phyloP scores from a whole-genome alignment of 2,797 vertebrate species.

The Hippocampus kuda region DNA sequence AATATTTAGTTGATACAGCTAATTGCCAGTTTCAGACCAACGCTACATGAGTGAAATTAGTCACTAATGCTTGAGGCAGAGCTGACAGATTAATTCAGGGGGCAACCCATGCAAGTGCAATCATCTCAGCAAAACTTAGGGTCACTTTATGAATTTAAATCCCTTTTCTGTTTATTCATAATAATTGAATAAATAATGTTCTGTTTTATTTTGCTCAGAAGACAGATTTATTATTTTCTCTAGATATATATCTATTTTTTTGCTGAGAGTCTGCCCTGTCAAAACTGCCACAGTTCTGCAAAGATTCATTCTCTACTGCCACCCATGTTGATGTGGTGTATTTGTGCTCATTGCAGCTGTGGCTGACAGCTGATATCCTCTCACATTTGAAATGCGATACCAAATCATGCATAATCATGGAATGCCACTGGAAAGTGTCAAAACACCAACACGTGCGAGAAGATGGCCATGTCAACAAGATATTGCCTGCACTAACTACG shows the following conservation, averaged over 20 bases:
- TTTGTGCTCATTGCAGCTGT: not conserved
- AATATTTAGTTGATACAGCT: not conserved
- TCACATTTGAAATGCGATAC: constrained; percentile 11
- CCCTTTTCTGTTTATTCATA: not conserved
- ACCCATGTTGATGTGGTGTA: not conserved
- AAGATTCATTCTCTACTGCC: constrained; percentile 1
- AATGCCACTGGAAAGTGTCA: constrained; percentile 5
- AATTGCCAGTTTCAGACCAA: not conserved
- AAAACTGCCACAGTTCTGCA: not conserved
- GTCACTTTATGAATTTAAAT: not conserved
- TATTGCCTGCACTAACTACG: constrained; percentile 15
- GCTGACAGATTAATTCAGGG: too few relatives aligned
- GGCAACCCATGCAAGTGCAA: not conserved
- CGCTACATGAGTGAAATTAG: too few relatives aligned
- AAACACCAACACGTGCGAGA: not conserved
- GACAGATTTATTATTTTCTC: not conserved
- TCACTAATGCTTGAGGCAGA: too few relatives aligned
- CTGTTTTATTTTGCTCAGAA: not conserved
- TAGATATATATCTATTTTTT: not conserved
- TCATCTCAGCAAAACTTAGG: not conserved
- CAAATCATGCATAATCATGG: constrained; percentile 12
- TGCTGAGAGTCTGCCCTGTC: not conserved
- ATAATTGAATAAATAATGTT: not conserved
- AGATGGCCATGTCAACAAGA: constrained; percentile 14
- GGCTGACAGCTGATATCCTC: constrained; percentile 19